Base-by-base conservation (phyloP, 2,113 vertebrate species). In the Typhlomys cinereus region DNA sequence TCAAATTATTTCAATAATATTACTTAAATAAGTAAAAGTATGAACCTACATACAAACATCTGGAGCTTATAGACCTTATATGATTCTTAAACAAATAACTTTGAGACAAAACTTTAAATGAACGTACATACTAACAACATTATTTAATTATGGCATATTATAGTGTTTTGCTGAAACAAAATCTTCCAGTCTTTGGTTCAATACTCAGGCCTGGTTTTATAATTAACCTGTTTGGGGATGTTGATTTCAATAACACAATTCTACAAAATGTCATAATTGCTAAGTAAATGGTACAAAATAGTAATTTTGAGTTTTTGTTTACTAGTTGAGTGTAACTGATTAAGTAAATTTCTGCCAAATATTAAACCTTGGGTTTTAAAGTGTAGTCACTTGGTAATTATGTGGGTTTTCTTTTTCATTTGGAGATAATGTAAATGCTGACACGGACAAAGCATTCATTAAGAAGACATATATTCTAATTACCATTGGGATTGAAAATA, bases 191-290 rank as follows among this genome's bases (percentile, higher is more conserved):
- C 31, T 34, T 81, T 25, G 25, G 11, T 46, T 91, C 80, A 87
- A 76, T 46, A 48, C 20, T 78, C 14, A 41, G 79, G 21, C 86
- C 84, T 95, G 31, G 15, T 66, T 91, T 82, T 94, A 50, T 69
- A 91, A 90, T 73, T 95, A 89, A 90, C 93, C 71, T 89, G 46
- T 44, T 90, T 93, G 79, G 41, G 36, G 21, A 95, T 91, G 89
- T 83, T 91, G 13, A 71, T 88, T 91, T 93, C 62, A 91, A 46
- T 95, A 81, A 67, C 7, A 59, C 61, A 94, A 89, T 89, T 78
- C 27, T 91, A 92, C 84, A 90, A 94, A 95, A 92, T 62, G 18
- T 73, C 46, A 88, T 21, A 69, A 87, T 57, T 57, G 41, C 18
- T 69, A 54, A 74, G 39, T n/a, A 44, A 69, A 6, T 62, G 20